phyloP scores from a whole-genome alignment of 2,113 vertebrate genomes.

The Percina caprodes region DNA sequence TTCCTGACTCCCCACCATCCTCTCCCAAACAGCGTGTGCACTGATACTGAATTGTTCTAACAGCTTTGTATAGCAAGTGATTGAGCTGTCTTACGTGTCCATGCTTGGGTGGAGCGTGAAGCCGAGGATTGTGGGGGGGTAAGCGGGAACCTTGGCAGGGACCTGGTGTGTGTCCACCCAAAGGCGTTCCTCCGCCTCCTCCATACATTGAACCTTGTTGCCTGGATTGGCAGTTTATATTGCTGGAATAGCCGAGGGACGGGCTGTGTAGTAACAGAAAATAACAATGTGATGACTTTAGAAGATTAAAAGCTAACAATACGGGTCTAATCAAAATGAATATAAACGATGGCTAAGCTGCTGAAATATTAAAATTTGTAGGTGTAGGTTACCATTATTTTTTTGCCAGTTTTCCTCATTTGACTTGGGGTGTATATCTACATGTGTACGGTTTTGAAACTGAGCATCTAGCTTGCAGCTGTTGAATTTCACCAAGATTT shows the following conservation, averaged over 20 bases:
- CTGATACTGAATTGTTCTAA: background rate
- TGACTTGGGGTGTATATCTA: background rate
- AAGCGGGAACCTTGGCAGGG: slow-evolving; percentile 81
- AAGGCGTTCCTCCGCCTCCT: slow-evolving; percentile 69
- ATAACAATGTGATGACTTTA: background rate
- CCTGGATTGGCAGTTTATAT: slow-evolving; percentile 89
- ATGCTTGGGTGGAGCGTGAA: slow-evolving; percentile 85
- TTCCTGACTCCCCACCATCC: background rate
- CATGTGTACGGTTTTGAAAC: no score
- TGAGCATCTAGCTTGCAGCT: no score
- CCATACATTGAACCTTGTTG: slow-evolving; percentile 86
- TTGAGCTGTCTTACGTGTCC: slow-evolving; percentile 87
- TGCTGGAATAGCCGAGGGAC: slow-evolving; percentile 89
- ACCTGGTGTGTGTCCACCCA: slow-evolving; percentile 86
- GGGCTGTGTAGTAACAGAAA: slow-evolving; percentile 82
- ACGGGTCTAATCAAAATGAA: background rate
- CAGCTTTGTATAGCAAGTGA: slow-evolving; percentile 7
- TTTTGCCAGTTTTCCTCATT: background rate
- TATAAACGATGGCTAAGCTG: background rate
- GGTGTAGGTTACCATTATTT: no score
- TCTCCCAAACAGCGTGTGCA: background rate
- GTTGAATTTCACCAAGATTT: background rate
- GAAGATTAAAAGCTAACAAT: background rate
- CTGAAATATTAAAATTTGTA: background rate
- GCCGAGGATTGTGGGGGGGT: slow-evolving; percentile 82